A percentile compares a stretch with the other conserved stretches of the same genome.
phyloP scores from a whole-genome alignment of 2,797 vertebrate species.

The Anas bernieri region DNA sequence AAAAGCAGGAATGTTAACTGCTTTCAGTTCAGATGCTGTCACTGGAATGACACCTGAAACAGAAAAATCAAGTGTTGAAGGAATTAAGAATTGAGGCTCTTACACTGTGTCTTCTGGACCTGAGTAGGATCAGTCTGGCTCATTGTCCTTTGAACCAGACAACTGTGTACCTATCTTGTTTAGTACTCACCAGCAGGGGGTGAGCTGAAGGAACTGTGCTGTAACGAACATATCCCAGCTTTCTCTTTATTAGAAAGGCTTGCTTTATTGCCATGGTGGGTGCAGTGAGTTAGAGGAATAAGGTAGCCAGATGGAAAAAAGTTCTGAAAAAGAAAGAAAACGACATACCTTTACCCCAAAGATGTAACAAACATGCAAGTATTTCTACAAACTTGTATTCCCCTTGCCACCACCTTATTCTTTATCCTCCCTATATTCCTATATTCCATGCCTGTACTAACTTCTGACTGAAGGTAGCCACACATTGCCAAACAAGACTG shows the following conservation, averaged over 20 bases:
- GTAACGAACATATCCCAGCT: slow-evolving; percentile 75
- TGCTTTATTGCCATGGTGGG: slow-evolving; percentile 76
- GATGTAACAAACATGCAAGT: background rate
- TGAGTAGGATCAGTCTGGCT: background rate
- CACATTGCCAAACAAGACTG: background rate
- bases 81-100: background rate
- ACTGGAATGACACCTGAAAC: slow-evolving; percentile 77
- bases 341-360: background rate
- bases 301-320: slow-evolving; percentile 90
- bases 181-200: slow-evolving; percentile 84
- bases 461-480: background rate
- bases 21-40: slow-evolving; percentile 72
- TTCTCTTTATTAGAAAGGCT: slow-evolving; percentile 72
- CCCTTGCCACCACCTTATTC: background rate
- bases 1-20: slow-evolving; percentile 78
- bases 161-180: rapidly evolving
- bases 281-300: slow-evolving; percentile 89
- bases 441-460: background rate
- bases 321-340: slow-evolving; percentile 78
- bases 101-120: background rate
- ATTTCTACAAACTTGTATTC: background rate
- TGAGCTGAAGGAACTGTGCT: slow-evolving; percentile 85
- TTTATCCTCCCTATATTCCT: background rate
- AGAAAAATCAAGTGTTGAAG: slow-evolving; percentile 19
- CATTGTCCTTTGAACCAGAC: rapidly evolving